Percentiles rank a stretch among this genome's conserved stretches.
Evolutionary conservation across 2,113 vertebrate species (phyloP).

Genomic region (Rafetus swinhoei): DNA sequence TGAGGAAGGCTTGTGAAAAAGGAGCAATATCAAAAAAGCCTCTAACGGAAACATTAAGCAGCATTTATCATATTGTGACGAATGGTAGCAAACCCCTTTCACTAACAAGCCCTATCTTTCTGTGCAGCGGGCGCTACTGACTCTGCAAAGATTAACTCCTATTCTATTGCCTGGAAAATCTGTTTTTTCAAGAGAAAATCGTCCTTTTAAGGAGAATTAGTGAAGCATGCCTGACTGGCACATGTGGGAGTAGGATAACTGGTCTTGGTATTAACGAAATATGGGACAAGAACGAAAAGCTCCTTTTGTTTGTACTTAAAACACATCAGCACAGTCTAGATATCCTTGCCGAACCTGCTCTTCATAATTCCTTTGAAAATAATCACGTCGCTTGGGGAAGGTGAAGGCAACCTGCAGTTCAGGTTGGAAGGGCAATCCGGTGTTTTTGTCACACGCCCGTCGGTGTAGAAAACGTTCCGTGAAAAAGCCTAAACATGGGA

Average conservation of each 20-base stretch:
- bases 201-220: background rate
- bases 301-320: background rate
- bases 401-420: background rate
- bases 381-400: background rate
- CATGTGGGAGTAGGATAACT: background rate
- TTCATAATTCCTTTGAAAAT: background rate
- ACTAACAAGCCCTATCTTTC: background rate
- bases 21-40: background rate
- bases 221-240: background rate
- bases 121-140: background rate
- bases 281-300: background rate
- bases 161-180: background rate
- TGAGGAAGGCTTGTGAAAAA: background rate
- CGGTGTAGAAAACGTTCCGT: background rate
- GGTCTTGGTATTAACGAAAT: background rate
- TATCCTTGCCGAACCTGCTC: background rate
- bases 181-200: background rate
- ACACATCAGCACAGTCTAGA: background rate
- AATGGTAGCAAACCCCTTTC: background rate
- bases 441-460: accelerated
- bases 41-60: background rate
- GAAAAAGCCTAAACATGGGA: background rate
- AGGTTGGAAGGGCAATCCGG: background rate
- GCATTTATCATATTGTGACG: background rate
- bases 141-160: background rate